Conservation (phyloP, 2,113 vertebrate species). For the Cyanoramphus novaezelandiae region DNA sequence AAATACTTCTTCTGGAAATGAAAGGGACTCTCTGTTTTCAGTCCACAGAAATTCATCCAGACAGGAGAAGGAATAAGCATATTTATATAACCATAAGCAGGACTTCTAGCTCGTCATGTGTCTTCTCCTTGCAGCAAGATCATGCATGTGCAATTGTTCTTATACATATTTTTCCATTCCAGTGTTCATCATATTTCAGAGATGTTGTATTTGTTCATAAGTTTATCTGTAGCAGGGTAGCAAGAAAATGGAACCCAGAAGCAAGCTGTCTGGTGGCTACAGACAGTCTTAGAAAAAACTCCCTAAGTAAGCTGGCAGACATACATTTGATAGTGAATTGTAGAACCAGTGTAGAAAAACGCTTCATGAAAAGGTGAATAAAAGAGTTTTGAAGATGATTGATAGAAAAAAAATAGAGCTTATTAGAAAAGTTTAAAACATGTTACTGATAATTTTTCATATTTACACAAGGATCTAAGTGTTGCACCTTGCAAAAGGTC, state of each 20-base stretch:
- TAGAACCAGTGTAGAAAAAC: background rate
- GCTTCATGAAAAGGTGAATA: background rate
- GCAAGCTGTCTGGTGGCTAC: background rate
- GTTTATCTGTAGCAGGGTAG: background rate
- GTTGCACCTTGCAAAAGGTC: background rate
- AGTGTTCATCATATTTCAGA: rapidly evolving
- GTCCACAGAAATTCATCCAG: background rate
- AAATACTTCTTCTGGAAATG: background rate
- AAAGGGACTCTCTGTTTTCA: background rate
- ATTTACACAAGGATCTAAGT: background rate
- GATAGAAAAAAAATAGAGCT: background rate
- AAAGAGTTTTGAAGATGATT: background rate
- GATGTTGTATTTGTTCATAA: background rate
- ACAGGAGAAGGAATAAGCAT: background rate
- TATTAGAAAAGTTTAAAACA: background rate
- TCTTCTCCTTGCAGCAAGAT: background rate
- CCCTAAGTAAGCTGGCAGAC: background rate
- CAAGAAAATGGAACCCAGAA: background rate
- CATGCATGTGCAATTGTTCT: background rate
- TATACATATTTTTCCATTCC: background rate
- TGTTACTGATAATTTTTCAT: background rate
- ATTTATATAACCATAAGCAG: background rate
- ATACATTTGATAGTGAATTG: background rate
- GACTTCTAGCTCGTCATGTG: background rate
- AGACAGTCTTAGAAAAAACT: background rate